Evolutionary conservation across 2,113 vertebrate genomes (phyloP).

Genomic region (Piaya cayana): DNA sequence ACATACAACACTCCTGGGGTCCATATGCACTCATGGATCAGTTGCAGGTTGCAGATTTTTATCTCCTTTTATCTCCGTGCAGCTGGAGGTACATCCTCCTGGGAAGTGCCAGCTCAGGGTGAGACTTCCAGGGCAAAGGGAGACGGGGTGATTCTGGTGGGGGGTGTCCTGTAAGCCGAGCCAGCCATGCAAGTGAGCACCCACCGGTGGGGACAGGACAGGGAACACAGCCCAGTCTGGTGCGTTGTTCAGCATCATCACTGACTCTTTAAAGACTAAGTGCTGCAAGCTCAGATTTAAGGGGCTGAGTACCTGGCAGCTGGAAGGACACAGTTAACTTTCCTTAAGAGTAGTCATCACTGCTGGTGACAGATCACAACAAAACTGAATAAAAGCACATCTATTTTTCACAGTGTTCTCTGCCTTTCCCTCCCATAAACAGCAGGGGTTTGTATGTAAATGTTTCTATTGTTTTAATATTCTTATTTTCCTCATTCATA

Average conservation of each 20-base stretch:
- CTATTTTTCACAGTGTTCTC: constrained; percentile 56
- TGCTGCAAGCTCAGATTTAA: not conserved
- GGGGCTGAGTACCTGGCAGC: not conserved
- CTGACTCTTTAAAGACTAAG: not conserved
- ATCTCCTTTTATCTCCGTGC: not conserved
- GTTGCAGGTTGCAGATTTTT: not conserved
- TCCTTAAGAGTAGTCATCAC: not conserved
- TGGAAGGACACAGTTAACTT: not conserved
- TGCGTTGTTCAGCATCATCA: not conserved
- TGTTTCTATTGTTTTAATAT: constrained; percentile 82
- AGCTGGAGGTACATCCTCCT: fast-evolving
- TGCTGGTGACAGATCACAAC: not conserved
- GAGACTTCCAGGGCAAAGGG: not conserved
- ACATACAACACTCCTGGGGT: not conserved
- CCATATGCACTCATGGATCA: fast-evolving
- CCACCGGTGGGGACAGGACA: not conserved
- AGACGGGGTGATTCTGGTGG: not conserved
- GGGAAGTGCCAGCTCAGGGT: fast-evolving
- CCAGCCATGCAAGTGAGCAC: fast-evolving
- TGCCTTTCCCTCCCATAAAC: constrained; percentile 34
- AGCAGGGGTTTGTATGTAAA: constrained; percentile 73
- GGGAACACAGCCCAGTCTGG: not conserved
- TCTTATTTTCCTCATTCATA: constrained; percentile 81
- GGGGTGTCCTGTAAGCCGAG: not conserved
- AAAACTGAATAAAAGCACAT: constrained; percentile 11